Evolutionary conservation across 1,140 invertebrate genomes (phyloP).

Genomic region (Drosophila nannoptera): DNA sequence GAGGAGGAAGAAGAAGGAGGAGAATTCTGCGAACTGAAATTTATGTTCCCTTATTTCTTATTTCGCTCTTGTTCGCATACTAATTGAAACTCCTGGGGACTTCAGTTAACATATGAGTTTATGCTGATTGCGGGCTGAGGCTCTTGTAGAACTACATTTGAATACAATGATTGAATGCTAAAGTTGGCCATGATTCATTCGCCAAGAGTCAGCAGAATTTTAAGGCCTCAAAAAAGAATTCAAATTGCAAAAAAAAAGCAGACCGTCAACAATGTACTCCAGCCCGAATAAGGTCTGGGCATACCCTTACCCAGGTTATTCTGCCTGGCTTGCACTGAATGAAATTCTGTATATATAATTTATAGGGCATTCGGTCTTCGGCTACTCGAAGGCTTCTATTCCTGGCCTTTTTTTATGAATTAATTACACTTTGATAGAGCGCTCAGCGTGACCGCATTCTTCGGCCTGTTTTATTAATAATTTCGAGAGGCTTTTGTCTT

Average conservation of each 20-base stretch:
- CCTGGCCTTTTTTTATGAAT: conserved; percentile 16
- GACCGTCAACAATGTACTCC: conserved; percentile 37
- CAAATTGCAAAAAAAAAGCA: conserved; percentile 18
- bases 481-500: conserved; percentile 18
- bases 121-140: conserved; percentile 18
- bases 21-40: conserved; percentile 28
- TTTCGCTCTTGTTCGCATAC: conserved; percentile 36
- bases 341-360: not conserved
- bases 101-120: conserved; percentile 31
- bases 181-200: conserved; percentile 48
- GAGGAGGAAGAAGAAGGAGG: not conserved
- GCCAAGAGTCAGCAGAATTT: not conserved
- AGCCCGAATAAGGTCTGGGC: not conserved
- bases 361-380: not conserved
- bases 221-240: conserved; percentile 5
- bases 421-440: conserved; percentile 24
- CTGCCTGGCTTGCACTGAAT: not conserved
- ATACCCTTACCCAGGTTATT: not conserved
- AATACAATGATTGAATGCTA: conserved; percentile 58
- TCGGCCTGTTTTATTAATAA: conserved; percentile 19
- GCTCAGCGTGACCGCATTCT: conserved; percentile 25
- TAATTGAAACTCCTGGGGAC: conserved; percentile 46
- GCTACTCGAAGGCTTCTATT: no score
- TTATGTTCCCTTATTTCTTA: conserved; percentile 24
- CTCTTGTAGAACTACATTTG: conserved; percentile 49